Evolutionary conservation across 2,888 invertebrate genomes (phyloP), one percentile per base, ranked within the genome.

Genomic region (Conomelus anceps): DNA sequence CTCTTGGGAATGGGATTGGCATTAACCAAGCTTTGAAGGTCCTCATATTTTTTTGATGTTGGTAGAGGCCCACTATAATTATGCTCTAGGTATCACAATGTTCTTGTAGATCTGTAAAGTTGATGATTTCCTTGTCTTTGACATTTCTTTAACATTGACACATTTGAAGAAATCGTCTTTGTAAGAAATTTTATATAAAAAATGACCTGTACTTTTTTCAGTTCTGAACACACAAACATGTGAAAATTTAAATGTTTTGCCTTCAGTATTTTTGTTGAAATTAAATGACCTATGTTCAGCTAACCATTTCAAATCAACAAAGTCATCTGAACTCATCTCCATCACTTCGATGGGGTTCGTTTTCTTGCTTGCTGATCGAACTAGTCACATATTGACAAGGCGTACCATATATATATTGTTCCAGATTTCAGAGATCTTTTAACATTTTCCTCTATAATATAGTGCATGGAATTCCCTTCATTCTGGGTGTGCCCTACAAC

Each of bases 401-500:
- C 7, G 85, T 84, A n/a, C n/a, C n/a, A n/a, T n/a, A n/a, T n/a
- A 90, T 90, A 89, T n/a, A 90, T 89, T 13, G 90, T 89, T 22
- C 89, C 89, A 17, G 89, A 63, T 24, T 87, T 90, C 17, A 90
- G 26, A 22, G 85, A 22, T 22, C 23, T 89, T 41, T 90, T 91
- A 22, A 91, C 89, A 63, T 89, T 85, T 89, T 89, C 90, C 85
- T 91, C 91, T 86, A 92, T 91, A 3, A 91, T 41, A 9, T 91
- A 91, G 87, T 92, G 91, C 17, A 89, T 91, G 22, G 88, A 41
- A 85, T 92, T 91, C 7, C 91, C 91, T 85, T 92, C 91, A 89
- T 91, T 92, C 89, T 92, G 91, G 1, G 90, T 91, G 86, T 91
- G 91, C 1, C 91, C 91, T 17, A 84, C 88, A 22, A 91, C 91